phyloP scores from a whole-genome alignment of 2,888 invertebrate species.

The Invenusta paracnida region DNA sequence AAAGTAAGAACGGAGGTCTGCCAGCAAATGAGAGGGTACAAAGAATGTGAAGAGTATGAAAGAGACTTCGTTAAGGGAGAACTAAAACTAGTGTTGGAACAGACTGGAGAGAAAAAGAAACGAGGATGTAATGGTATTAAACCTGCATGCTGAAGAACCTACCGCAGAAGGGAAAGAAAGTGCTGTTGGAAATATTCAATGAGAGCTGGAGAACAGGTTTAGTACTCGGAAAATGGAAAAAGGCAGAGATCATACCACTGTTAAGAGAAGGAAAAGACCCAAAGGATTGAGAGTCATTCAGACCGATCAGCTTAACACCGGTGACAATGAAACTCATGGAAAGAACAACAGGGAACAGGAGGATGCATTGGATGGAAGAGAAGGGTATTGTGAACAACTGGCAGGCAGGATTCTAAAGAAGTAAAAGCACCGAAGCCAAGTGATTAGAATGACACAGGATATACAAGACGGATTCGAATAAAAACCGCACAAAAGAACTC shows the following conservation, averaged over 20 bases:
- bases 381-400: too few relatives aligned
- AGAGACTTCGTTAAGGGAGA: neutral
- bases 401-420: too few relatives aligned
- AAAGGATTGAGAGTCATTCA: too few relatives aligned
- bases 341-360: too few relatives aligned
- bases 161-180: neutral
- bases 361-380: too few relatives aligned
- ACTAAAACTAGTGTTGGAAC: neutral
- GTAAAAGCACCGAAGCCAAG: too few relatives aligned
- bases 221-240: neutral
- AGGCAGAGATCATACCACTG: neutral
- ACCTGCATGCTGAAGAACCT: neutral
- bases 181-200: neutral
- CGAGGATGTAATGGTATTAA: neutral
- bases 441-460: too few relatives aligned
- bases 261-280: neutral
- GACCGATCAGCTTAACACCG: too few relatives aligned
- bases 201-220: neutral
- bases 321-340: too few relatives aligned
- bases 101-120: neutral
- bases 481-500: too few relatives aligned
- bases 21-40: neutral
- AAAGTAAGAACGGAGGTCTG: neutral
- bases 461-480: too few relatives aligned
- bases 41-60: neutral